Conservation (phyloP, 2,797 vertebrate genomes). For the Anguilla anguilla region DNA sequence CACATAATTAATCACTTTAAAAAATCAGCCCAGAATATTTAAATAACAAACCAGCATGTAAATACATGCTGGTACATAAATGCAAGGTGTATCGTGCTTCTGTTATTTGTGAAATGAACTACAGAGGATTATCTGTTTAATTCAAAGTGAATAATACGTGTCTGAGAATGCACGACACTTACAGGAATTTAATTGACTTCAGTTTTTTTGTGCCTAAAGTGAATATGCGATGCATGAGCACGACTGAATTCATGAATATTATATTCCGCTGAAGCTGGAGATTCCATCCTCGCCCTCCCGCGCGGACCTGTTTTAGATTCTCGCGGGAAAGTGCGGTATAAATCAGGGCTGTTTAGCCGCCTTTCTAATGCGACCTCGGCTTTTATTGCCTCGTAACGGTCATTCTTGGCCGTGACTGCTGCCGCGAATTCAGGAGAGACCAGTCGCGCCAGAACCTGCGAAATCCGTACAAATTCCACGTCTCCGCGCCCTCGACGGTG, state of each 20-base stretch:
- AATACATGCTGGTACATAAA: too few relatives aligned
- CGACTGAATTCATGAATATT: background rate
- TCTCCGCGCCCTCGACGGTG: constrained; percentile 34
- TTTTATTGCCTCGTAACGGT: background rate
- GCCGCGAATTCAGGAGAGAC: constrained; percentile 30
- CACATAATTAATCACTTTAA: background rate
- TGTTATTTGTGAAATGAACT: background rate
- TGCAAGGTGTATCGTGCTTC: background rate
- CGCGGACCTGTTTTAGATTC: background rate
- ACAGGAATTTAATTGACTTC: background rate
- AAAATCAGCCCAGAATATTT: background rate
- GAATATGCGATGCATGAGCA: background rate
- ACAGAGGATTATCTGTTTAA: background rate
- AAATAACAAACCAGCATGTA: background rate
- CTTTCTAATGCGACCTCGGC: background rate
- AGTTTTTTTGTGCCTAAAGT: background rate
- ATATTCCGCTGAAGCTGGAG: background rate
- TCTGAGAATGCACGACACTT: background rate
- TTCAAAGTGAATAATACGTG: background rate
- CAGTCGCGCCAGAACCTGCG: constrained; percentile 35
- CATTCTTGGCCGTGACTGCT: background rate
- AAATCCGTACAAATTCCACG: constrained; percentile 13
- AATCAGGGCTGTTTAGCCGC: background rate
- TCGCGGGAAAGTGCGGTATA: background rate
- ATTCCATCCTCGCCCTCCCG: background rate